Base-by-base conservation (phyloP, 2,113 vertebrate species). In the Eclectus roratus region DNA sequence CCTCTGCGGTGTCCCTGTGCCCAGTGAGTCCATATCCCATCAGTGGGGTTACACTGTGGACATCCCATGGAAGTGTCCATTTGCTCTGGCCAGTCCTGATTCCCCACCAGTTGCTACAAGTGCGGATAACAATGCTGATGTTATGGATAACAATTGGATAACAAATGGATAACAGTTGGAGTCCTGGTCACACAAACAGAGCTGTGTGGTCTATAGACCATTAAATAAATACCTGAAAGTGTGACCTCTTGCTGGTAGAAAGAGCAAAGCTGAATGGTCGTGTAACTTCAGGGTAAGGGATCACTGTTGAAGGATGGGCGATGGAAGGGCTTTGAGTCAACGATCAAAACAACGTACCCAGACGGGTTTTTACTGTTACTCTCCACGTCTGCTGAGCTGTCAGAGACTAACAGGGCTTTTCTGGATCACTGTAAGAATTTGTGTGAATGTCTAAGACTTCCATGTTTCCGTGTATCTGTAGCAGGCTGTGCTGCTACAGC, bases 11-110 rank as follows among this genome's bases (percentile, higher is more conserved):
- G 35, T 17, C 13, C 16, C 13, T 35, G 8, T 69, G 17, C 17
- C 33, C 20, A 15, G 5, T 37, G 35, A 4, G 10, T 78, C 49
- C 0, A 0, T 35, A n/a, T 81, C 28, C 43, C 21, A 31, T 53
- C 24, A 9, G 1, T 11, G n/a, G 15, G 3, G 4, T 58, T 50
- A 7, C 9, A 44, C 46, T 68, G 14, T 39, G 60, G 46, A 8
- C 27, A 50, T 50, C 8, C 4, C 14, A 5, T 44, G 71, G 50
- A 28, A 33, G 25, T 68, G 33, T 69, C 28, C 28, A 6, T 47
- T 3, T 41, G 4, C 9, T 87, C 17, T 39, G 17, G 13, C 52
- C 73, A 7, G 41, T 73, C 28, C 33, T 25, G 10, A n/a, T 17
- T 12, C 47, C 41, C 3, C 60, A 17, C n/a, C 72, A 35, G 7